Percentiles rank a stretch among this genome's conserved stretches.
Conservation (phyloP, 2,113 vertebrate genomes). For the Craseonycteris thonglongyai region DNA sequence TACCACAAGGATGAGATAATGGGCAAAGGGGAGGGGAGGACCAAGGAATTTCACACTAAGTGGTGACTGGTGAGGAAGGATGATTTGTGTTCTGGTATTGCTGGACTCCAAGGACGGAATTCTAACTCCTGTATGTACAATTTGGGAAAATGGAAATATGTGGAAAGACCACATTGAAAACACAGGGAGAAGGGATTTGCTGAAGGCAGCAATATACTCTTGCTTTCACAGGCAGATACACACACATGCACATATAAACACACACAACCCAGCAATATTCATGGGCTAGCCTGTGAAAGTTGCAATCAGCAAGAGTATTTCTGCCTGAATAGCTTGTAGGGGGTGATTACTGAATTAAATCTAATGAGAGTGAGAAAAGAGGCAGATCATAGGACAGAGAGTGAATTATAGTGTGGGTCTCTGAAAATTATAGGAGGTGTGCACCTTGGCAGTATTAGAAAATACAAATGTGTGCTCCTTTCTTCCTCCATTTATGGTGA, state of each 20-base stretch:
- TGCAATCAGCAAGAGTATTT: constrained; percentile 70
- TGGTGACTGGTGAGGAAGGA: background rate
- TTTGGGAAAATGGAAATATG: background rate
- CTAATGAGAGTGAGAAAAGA: constrained; percentile 70
- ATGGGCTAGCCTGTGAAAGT: constrained; percentile 50
- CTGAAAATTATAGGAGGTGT: constrained; percentile 66
- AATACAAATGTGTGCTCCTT: constrained; percentile 25
- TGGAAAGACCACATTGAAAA: background rate
- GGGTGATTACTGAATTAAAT: constrained; percentile 76
- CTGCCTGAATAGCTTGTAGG: constrained; percentile 64
- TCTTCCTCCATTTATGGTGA: constrained; percentile 6
- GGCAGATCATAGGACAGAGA: constrained; percentile 69
- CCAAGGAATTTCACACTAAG: background rate
- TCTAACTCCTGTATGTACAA: background rate
- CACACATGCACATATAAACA: background rate
- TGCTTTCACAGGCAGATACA: background rate
- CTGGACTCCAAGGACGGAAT: background rate
- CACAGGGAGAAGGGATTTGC: background rate
- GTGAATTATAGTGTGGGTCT: constrained; percentile 67
- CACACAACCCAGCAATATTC: constrained; percentile 43
- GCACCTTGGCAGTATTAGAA: constrained; percentile 63
- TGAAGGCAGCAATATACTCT: background rate
- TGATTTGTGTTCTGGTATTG: background rate
- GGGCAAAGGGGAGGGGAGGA: background rate
- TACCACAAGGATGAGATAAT: background rate